phyloP scores from a whole-genome alignment of 2,797 vertebrate genomes.

The Sphenodon punctatus region DNA sequence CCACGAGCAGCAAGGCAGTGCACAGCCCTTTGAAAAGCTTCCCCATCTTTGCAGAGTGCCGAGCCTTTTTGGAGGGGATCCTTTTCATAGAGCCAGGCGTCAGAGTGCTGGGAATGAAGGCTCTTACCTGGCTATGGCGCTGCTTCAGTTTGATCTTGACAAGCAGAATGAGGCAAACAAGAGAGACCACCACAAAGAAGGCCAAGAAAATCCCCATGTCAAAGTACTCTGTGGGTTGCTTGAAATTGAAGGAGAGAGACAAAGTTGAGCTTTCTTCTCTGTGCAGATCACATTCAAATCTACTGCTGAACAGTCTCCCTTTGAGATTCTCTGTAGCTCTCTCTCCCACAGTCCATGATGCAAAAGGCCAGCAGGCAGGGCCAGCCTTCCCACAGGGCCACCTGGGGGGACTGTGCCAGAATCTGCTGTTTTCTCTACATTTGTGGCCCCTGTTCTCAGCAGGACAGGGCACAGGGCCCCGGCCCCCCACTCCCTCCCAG shows the following conservation, averaged over 20 bases:
- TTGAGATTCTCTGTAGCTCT: no score
- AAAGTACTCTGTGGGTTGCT: constrained; percentile 98
- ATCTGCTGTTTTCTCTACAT: no score
- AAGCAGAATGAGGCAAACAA: constrained; percentile 96
- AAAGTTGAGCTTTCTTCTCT: not conserved
- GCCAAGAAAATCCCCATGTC: constrained; percentile 99
- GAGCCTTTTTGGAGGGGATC: not conserved
- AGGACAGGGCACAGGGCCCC: no score
- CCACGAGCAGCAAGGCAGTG: accelerated
- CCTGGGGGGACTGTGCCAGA: no score
- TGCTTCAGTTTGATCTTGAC: constrained; percentile 99
- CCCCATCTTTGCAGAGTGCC: not conserved
- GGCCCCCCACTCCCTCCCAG: no score
- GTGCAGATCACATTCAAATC: not conserved
- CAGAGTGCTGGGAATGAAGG: not conserved
- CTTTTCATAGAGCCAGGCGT: not conserved
- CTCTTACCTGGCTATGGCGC: constrained; percentile 91
- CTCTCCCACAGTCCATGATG: no score
- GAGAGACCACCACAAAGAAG: constrained; percentile 96
- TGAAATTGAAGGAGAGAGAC: constrained; percentile 45
- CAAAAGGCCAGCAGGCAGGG: no score
- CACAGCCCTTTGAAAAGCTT: not conserved
- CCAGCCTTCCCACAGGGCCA: no score
- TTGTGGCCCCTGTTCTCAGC: no score
- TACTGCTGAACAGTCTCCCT: no score